Conservation (phyloP, 2,797 vertebrate species). For the Mionectes olivaceus region DNA sequence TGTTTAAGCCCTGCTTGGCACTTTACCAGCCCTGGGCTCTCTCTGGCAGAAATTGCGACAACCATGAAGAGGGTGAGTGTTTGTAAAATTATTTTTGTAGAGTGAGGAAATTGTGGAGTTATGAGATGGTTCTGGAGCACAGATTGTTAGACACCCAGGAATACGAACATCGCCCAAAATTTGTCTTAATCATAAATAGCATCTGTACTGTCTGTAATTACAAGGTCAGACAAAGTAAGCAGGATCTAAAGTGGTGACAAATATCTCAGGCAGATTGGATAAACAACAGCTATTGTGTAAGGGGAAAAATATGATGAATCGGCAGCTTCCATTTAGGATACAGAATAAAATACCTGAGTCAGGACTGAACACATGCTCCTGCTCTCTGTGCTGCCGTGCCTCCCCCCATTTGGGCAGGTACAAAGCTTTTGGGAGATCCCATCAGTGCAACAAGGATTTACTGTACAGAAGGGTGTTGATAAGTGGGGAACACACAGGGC, state of each 20-base stretch:
- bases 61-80: background rate
- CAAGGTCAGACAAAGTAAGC: conserved; percentile 1
- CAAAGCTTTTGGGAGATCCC: background rate
- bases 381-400: background rate
- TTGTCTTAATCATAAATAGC: background rate
- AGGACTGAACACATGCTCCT: background rate
- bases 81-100: conserved; percentile 31
- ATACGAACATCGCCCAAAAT: background rate
- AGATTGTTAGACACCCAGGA: background rate
- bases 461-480: background rate
- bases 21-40: conserved; percentile 33
- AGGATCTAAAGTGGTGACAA: background rate
- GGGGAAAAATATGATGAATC: background rate
- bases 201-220: background rate
- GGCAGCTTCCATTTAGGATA: background rate
- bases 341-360: background rate
- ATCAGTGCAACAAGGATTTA: background rate
- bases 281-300: background rate
- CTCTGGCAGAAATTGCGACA: conserved; percentile 26
- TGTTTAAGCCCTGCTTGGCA: conserved; percentile 59
- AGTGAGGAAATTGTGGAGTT: background rate
- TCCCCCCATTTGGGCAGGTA: background rate
- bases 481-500: background rate
- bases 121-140: background rate
- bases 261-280: background rate